Base-by-base conservation (phyloP, 2,888 invertebrate species). In the Tenthredo amoena region DNA sequence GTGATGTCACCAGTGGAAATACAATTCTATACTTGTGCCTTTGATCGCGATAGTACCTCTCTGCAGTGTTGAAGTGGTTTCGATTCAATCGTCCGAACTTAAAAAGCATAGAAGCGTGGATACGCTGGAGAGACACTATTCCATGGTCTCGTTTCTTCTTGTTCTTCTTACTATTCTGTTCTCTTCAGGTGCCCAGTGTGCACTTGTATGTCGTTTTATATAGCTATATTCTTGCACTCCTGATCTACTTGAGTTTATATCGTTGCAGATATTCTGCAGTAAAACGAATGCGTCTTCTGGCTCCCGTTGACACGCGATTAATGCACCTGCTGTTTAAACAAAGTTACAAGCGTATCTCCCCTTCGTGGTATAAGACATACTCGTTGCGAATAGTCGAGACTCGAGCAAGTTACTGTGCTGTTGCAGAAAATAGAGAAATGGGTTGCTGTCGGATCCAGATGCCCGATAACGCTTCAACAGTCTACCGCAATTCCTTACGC, bases 301-400 rank as follows among this genome's bases (percentile, higher is more conserved):
- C 62, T 81, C 10, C 43, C 40, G 58, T 81, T 81, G 81, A 81
- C 81, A 81, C 62, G 81, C 62, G 81, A 81, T 81, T 81, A 81
- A 81, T 81, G 62, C 81, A 81, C 81, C 81, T 81, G 81, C 81
- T 65, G 81, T 81, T 81, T 65, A 21, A 58, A 65, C 81, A 81
- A 81, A 81, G 37, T 65, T 65, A 81, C 81, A 58, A 65, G 31
- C 62, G 21, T 81, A 40, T 81, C 58, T 62, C 37, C 37, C 62
- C 15, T 10, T 81, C 31, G 81, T 18, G 81, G 81, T 50, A 81
- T 47, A 43, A 47, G 55, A 62, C 62, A 26, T 81, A 40, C 21
- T 62, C 12, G 62, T 62, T 77, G 76, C 76, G 15, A 77, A 77
- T 77, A 47, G 76, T 77, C 50, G 31, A 50, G 76, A 31, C 50